Conservation (phyloP, 2,113 vertebrate species). For the Chaenogobius annularis region DNA sequence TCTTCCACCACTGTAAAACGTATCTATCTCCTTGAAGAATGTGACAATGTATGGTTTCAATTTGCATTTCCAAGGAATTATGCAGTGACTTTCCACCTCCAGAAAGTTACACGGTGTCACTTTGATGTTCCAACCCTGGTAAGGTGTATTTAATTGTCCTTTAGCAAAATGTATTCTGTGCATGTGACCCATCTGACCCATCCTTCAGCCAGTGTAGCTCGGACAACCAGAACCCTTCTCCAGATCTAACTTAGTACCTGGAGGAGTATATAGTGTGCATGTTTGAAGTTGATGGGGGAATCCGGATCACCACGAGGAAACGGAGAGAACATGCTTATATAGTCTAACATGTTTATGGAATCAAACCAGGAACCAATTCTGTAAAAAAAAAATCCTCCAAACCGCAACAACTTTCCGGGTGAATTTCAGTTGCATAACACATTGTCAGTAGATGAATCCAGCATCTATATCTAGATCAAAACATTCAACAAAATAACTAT, state of each 20-base stretch:
- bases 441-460: constrained; percentile 12
- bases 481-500: constrained; percentile 38
- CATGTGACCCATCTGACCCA: no score
- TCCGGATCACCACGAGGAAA: background rate
- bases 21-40: no score
- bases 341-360: background rate
- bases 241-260: background rate
- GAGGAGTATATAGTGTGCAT: background rate
- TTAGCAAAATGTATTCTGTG: no score
- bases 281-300: no score
- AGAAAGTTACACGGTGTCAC: no score
- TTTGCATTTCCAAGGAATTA: no score
- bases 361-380: background rate
- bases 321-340: background rate
- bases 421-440: constrained; percentile 17
- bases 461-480: constrained; percentile 56
- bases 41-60: no score
- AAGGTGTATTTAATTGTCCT: no score
- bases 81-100: no score
- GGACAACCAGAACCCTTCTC: background rate
- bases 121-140: no score
- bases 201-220: no score
- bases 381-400: background rate
- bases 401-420: background rate
- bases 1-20: no score